Evolutionary conservation across 2,797 vertebrate species (phyloP), one percentile per base, ranked within the genome.

Genomic region (Pangasius macronema): DNA sequence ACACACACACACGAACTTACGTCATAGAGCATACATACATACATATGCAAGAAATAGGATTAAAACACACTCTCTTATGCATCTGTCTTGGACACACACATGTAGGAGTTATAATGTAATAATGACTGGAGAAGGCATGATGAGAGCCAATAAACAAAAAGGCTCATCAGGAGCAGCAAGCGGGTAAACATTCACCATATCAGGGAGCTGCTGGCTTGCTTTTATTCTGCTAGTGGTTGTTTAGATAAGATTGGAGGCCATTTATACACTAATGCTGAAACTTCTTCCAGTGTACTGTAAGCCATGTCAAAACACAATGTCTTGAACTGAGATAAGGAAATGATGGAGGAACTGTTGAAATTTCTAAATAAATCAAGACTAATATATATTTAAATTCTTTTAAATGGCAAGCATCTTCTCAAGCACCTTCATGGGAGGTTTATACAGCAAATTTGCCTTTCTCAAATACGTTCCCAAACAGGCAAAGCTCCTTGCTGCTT

Each of bases 41-140:
- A 55, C 82, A 87, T 42, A 89, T 75, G 86, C 80, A 85, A 84
- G 86, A 84, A 70, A 46, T 61, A 89, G 81, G 89, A 89, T 91
- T 88, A 89, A 65, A 7, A 53, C 49, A 22, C 18, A 77, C 30
- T 16, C 30, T 79, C 1, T 33, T 36, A 49, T 20, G 51, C 10
- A 30, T 51, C n/a, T 22, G 3, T 55, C 8, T 79, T 55, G 30
- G 51, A 79, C 30, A 53, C 73, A 51, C n/a, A 79, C 30, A 36
- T 36, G 51, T 36, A 77, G 75, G 75, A 10, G 16, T 77, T 33
- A 33, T 22, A 51, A 51, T 33, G 65, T 68, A 14, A 73, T 49
- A 39, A 80, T 80, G 53, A 5, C 30, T 4, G 3, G 30, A 33
- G 30, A 57, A 57, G 11, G 20, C 53, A 79, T 79, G 10, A 79